Conservation (phyloP, 2,113 vertebrate genomes). For the Nothocercus nigrocapillus region DNA sequence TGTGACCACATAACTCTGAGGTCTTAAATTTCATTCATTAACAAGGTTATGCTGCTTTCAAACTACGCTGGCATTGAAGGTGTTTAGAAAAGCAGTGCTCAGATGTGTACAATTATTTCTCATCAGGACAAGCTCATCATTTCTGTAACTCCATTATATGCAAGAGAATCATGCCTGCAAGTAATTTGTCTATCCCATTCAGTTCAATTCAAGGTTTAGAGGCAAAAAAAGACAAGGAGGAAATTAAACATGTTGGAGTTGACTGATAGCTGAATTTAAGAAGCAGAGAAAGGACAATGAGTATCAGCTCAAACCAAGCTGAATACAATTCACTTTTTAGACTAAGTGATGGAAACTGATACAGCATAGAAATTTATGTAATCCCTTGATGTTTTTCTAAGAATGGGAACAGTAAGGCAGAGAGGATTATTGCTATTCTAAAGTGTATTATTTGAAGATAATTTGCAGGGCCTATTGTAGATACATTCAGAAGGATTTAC, state of each 20-base stretch:
- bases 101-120: slow-evolving; percentile 14
- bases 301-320: not conserved
- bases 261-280: not conserved
- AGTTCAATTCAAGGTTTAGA: not conserved
- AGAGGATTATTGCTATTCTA: not conserved
- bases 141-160: not conserved
- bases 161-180: not conserved
- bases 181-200: not conserved
- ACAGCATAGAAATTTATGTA: not conserved
- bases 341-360: not conserved
- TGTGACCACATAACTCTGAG: not conserved
- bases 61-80: not conserved
- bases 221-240: not conserved
- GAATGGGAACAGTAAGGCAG: not conserved
- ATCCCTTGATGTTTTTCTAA: not conserved
- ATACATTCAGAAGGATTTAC: not conserved
- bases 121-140: slow-evolving; percentile 6
- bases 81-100: slow-evolving; percentile 17
- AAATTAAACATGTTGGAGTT: not conserved
- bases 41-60: not conserved
- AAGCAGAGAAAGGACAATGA: not conserved
- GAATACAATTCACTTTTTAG: not conserved
- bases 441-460: not conserved
- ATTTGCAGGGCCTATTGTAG: not conserved
- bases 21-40: not conserved